Base-by-base conservation (phyloP, 2,888 invertebrate genomes). In the Erannis defoliaria region DNA sequence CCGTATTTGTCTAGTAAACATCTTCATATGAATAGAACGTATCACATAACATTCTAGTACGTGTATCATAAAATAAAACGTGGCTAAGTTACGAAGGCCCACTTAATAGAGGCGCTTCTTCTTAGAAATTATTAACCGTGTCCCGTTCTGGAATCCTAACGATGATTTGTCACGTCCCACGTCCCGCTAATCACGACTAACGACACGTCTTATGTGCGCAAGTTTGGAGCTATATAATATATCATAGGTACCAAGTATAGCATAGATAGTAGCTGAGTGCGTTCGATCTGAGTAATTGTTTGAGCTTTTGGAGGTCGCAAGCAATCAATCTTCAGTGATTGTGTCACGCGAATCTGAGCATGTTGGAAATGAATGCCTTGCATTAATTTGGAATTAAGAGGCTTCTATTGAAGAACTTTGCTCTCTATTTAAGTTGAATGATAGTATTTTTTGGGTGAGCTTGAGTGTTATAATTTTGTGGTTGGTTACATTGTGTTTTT, bases 121-220 rank as follows among this genome's bases (percentile, higher is more conserved):
- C 31, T 45, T 9, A 26, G 35, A 29, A 62, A 57, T 62, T 49
- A 62, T 57, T 43, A 59, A 33, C 51, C 59, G 49, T 59, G 40
- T 51, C 51, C 55, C 49, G 31, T 26, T n/a, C 43, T 48, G 50
- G 57, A 60, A 66, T 64, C 60, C 61, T 55, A 62, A 64, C 64
- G 64, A 64, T 66, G 64, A 71, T 66, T 66, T 66, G 67, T 67
- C 57, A 62, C 56, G 60, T 61, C 51, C 54, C 33, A 59, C 66
- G 54, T 64, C 61, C 57, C 55, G 54, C 57, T 69, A 68, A 73
- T 70, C 66, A 55, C 55, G 48, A 62, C 62, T 71, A 71, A 68
- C 66, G 70, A 65, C 66, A 43, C 58, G 61, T 66, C 64, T 35
- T 38, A 49, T 50, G 54, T 48, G 31, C 54, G 55, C 45, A 37